Evolutionary conservation across 2,888 invertebrate species (phyloP), one percentile per base, ranked within the genome.

Genomic region (Heteropelma amictum): DNA sequence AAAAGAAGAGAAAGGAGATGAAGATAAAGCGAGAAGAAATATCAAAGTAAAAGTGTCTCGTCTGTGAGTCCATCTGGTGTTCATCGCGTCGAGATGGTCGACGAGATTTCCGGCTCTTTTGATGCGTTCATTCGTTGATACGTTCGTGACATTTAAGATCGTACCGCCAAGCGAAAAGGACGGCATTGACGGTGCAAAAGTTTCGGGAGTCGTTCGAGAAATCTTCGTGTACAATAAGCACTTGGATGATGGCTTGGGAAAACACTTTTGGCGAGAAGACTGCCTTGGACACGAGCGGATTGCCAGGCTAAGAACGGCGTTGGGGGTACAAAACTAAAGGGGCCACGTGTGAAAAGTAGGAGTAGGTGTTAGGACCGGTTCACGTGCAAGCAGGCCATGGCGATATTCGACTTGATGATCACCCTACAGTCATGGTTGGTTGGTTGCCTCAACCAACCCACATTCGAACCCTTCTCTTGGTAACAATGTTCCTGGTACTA

Each of bases 1-100:
- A 60, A 45, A 64, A 53, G 40, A 19, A 42, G 12, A 63, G n/a
- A n/a, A n/a, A n/a, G n/a, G n/a, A 60, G 26, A 45, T 8, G 19
- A 61, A 51, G 54, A 61, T 40, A 47, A 61, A 72, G 56, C 19
- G 51, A 23, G 54, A 60, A 69, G 56, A 58, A 53, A 63, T 54
- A 75, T 49, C 26, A 60, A 68, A 67, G 72, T 30, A 30, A 38
- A 49, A 53, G 53, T 12, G 21, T 7, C 30, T 19, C 45, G 65
- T 35, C 51, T 71, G 26, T 14, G 21, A 60, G 33, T 42, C 35
- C 56, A 38, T 47, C 45, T 38, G 28, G 21, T 8, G 19, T 54
- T 51, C 23, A 23, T 19, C 7, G 17, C 38, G 38, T 40, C 28
- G 45, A 72, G 60, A 60, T 60, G 45, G n/a, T 53, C 45, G 28